Base-by-base conservation (phyloP, 2,113 vertebrate genomes). In the Urocolius indicus region DNA sequence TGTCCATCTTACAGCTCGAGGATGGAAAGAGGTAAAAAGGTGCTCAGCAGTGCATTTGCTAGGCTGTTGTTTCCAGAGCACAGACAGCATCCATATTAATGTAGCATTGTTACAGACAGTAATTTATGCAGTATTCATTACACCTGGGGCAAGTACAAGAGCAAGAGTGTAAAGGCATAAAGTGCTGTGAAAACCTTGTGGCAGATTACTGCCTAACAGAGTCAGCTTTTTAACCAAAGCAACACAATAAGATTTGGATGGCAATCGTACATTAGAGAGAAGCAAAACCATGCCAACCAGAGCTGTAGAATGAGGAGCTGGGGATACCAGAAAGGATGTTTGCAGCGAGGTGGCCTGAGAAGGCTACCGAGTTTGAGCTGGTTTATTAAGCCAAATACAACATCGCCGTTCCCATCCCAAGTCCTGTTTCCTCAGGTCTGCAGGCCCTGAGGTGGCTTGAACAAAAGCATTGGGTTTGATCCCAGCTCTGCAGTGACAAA, bases 51-150 rank as follows among this genome's bases (percentile, higher is more conserved):
- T 18, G 38, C 54, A 21, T 45, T 62, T 82, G 71, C 52, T 20
- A 15, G 77, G 76, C n/a, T 93, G 68, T 10, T 86, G 71, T 75
- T 95, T 59, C 59, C 80, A 67, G 89, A 83, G 90, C 48, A 15
- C 85, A 83, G 58, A 0, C 72, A 77, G 63, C 76, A 96, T 96
- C 67, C 85, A 73, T 89, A 78, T 88, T 87, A 95, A 97, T 76
- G 77, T 22, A 9, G 63, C 72, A 30, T 62, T 95, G 81, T 89
- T 57, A 52, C 27, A 41, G 23, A 13, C n/a, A 1, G 86, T 91
- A 92, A 96, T 95, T 93, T 86, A 92, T 95, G 90, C 80, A 67
- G 77, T 43, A 54, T 76, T 91, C 55, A 19, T 97, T 95, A 78
- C 90, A 93, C 91, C 84, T 59, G 91, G 91, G 95, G 86, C 18